phyloP scores from a whole-genome alignment of 2,888 invertebrate species.

The Lycia hirtaria region DNA sequence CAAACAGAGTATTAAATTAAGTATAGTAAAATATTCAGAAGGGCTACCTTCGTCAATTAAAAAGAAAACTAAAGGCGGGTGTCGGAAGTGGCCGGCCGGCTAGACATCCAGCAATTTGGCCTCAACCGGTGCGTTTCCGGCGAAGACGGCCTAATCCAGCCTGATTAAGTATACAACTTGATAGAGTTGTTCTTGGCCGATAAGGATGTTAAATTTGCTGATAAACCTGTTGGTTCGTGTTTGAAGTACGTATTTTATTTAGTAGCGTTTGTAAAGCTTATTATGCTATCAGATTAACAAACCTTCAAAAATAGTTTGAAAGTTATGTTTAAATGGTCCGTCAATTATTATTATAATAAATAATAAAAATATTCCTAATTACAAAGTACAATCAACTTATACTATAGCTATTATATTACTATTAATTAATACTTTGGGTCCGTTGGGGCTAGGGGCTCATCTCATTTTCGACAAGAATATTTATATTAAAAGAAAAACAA shows the following conservation, averaged over 20 bases:
- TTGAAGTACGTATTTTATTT: background rate
- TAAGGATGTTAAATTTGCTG: conserved; percentile 27
- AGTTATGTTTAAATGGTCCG: too few species aligned
- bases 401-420: too few species aligned
- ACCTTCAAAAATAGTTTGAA: too few species aligned
- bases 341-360: too few species aligned
- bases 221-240: conserved; percentile 9
- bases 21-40: conserved; percentile 4
- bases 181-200: conserved; percentile 35
- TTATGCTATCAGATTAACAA: too few species aligned
- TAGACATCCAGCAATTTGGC: conserved; percentile 65
- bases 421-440: too few species aligned
- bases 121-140: conserved; percentile 53
- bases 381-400: too few species aligned
- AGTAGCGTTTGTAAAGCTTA: too few species aligned
- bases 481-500: too few species aligned
- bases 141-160: conserved; percentile 42
- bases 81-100: conserved; percentile 51
- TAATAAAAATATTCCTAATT: too few species aligned
- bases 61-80: conserved; percentile 33
- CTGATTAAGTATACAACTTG: conserved; percentile 42
- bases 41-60: conserved; percentile 17
- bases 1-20: background rate
- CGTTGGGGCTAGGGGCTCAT: too few species aligned
- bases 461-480: too few species aligned